Evolutionary conservation across 2,113 vertebrate genomes (phyloP).

Genomic region (Gadus macrocephalus): DNA sequence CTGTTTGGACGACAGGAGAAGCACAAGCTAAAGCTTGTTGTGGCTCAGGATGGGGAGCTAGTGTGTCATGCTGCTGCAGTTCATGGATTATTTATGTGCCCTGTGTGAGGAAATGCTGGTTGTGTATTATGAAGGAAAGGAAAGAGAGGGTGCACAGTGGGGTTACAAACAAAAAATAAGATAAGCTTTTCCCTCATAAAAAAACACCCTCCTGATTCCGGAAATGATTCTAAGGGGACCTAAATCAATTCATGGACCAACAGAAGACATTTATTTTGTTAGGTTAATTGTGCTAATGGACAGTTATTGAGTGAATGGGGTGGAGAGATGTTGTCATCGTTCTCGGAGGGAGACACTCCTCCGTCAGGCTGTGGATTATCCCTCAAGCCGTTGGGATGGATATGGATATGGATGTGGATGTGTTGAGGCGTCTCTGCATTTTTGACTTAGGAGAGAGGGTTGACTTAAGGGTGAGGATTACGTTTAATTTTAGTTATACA

Average conservation of each 20-base stretch:
- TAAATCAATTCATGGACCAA: neutral
- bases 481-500: too few relatives aligned
- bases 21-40: constrained; percentile 16
- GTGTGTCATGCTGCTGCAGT: constrained; percentile 62
- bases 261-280: constrained; percentile 29
- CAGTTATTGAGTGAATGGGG: constrained; percentile 57
- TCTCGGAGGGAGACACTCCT: constrained; percentile 60
- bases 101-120: constrained; percentile 46
- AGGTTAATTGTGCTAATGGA: constrained; percentile 39
- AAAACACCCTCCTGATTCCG: neutral
- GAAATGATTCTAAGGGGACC: neutral
- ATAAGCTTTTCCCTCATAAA: neutral
- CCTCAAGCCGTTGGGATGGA: constrained; percentile 46
- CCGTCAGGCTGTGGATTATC: constrained; percentile 59
- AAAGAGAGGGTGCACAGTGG: constrained; percentile 5
- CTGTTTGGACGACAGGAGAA: constrained; percentile 1
- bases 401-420: constrained; percentile 22
- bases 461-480: too few relatives aligned
- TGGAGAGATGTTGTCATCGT: constrained; percentile 45
- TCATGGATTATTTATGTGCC: constrained; percentile 73
- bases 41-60: constrained; percentile 34
- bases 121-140: constrained; percentile 26
- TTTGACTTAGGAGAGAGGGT: too few relatives aligned
- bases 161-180: neutral
- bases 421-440: constrained; percentile 18